These are phyloP conservation scores for Mus pahari DNA, from an alignment of 2,113 vertebrate genomes.

Conservation along the genomic window DNA sequence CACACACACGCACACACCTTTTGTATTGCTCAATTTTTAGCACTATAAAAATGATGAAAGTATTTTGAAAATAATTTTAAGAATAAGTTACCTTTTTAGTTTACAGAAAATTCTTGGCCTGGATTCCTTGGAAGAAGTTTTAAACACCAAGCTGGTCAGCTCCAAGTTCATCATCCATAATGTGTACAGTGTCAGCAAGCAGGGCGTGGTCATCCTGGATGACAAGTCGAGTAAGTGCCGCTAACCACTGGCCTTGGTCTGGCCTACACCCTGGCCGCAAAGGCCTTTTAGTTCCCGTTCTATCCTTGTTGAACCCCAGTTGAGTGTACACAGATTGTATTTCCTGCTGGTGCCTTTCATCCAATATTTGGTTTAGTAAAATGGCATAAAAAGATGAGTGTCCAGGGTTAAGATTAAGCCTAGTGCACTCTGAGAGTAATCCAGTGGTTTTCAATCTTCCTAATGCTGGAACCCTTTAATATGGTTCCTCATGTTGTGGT, in stretches of 20 bases:
- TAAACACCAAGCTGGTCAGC: conserved; percentile 88
- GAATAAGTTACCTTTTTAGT: conserved; percentile 82
- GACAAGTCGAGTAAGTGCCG: conserved; percentile 90
- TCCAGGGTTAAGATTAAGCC: neutral
- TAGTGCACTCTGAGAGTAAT: neutral
- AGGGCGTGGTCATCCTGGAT: conserved; percentile 90
- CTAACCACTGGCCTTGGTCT: neutral
- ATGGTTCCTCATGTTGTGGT: neutral
- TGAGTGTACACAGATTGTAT: neutral
- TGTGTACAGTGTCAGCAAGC: conserved; percentile 90
- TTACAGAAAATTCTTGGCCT: conserved; percentile 91
- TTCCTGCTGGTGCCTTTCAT: neutral
- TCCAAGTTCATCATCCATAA: conserved; percentile 91
- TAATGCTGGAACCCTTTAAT: neutral
- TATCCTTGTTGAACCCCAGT: neutral
- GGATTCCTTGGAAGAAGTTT: conserved; percentile 89
- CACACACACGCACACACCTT: neutral
- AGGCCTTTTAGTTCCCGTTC: neutral
- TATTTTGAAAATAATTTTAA: neutral
- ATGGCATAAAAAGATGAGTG: neutral
- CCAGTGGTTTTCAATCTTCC: neutral
- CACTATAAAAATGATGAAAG: conserved; percentile 1
- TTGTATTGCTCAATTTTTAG: neutral
- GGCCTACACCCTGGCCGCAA: neutral
- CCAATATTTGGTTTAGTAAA: conserved; percentile 31